Percentiles rank a stretch among this genome's conserved stretches.
phyloP scores from a whole-genome alignment of 2,113 vertebrate species.

The Petaurus breviceps region DNA sequence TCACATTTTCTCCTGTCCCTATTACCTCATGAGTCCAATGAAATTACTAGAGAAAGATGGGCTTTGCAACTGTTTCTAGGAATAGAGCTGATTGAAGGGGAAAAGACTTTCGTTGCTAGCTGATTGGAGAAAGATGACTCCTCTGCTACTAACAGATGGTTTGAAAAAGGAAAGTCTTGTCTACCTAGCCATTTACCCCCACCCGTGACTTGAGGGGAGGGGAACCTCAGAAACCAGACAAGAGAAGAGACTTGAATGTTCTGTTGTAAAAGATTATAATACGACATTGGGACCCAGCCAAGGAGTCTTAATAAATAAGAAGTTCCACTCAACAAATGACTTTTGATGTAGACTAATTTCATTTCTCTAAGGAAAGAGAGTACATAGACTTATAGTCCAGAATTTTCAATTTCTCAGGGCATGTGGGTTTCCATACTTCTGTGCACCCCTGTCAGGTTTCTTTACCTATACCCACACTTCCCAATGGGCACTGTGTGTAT shows the following conservation, averaged over 20 bases:
- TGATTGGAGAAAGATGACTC: background rate
- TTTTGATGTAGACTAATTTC: too few species aligned
- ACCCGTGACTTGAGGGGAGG: background rate
- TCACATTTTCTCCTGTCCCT: background rate
- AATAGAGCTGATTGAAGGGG: background rate
- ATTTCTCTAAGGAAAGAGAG: background rate
- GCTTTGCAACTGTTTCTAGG: background rate
- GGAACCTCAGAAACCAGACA: background rate
- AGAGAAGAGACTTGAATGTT: background rate
- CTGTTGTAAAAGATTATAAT: background rate
- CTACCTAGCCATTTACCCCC: background rate
- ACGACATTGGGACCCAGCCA: background rate
- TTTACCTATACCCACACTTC: too few species aligned
- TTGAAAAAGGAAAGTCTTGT: background rate
- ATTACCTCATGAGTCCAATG: background rate
- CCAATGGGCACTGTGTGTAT: too few species aligned
- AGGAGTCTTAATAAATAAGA: background rate
- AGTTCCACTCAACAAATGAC: background rate
- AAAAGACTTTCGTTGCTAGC: background rate
- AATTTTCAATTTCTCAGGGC: background rate
- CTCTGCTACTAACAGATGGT: background rate
- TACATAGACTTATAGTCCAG: background rate
- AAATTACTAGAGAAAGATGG: background rate
- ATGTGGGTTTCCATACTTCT: background rate
- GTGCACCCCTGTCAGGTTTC: too few species aligned